Conservation (phyloP, 2,888 invertebrate species). For the Eledona agricola region DNA sequence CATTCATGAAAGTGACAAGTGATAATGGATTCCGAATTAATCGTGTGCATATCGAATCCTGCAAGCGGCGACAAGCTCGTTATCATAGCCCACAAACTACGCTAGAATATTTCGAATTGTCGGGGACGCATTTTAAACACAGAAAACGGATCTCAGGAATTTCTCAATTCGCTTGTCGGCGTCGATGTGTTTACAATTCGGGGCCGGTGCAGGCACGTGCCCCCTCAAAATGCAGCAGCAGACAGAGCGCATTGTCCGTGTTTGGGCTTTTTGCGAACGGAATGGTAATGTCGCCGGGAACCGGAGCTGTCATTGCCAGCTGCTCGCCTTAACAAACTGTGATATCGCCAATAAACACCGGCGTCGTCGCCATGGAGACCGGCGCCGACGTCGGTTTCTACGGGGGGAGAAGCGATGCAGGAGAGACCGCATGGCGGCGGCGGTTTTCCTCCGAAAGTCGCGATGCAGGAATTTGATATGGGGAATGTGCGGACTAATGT, state of each 20-base stretch:
- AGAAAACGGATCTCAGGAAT: too few species aligned
- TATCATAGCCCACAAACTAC: too few species aligned
- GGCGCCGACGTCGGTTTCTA: constrained; percentile 25
- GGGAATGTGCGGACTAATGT: constrained; percentile 23
- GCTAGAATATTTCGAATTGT: too few species aligned
- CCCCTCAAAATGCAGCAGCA: constrained; percentile 1
- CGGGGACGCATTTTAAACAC: too few species aligned
- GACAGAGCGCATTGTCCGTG: constrained; percentile 12
- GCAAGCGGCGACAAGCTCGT: too few species aligned
- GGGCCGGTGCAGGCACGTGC: constrained; percentile 15
- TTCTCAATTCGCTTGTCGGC: too few species aligned
- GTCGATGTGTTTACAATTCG: constrained; percentile 10
- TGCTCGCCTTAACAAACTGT: constrained; percentile 55
- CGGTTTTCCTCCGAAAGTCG: constrained; percentile 25
- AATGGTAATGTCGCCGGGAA: constrained; percentile 49
- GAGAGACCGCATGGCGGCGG: constrained; percentile 31
- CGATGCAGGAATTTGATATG: constrained; percentile 26
- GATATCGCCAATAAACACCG: constrained; percentile 58
- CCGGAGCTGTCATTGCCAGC: constrained; percentile 54
- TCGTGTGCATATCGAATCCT: too few species aligned
- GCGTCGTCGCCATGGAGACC: constrained; percentile 50
- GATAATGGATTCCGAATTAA: too few species aligned
- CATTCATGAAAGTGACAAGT: too few species aligned
- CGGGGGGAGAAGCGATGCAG: constrained; percentile 6
- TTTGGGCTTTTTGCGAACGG: constrained; percentile 31